A percentile compares a stretch with the other conserved stretches of the same genome.
phyloP scores from a whole-genome alignment of 2,888 invertebrate species.

The Idaea dimidiata region DNA sequence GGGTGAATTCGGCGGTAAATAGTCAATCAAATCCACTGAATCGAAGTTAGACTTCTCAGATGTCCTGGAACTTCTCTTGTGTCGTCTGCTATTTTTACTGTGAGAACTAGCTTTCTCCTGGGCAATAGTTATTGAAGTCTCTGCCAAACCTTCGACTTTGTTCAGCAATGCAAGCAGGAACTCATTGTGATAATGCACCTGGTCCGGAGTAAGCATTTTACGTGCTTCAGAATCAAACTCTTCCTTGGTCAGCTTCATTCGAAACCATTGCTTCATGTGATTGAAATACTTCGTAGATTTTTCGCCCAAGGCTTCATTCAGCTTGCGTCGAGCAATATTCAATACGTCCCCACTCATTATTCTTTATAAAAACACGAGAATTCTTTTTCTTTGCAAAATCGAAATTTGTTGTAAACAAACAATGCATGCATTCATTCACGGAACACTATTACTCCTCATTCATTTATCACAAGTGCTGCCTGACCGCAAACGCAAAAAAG shows the following conservation, averaged over 20 bases:
- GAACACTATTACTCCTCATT: no score
- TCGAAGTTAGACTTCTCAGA: constrained; percentile 83
- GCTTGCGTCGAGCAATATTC: constrained; percentile 81
- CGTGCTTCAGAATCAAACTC: constrained; percentile 91
- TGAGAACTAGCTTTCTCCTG: constrained; percentile 69
- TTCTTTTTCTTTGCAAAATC: background rate
- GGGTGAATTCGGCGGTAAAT: constrained; percentile 78
- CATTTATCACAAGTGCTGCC: no score
- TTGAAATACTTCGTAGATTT: constrained; percentile 86
- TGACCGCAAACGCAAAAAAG: no score
- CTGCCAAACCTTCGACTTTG: constrained; percentile 83
- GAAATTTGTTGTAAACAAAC: background rate
- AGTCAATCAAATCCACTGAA: constrained; percentile 81
- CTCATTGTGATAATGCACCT: constrained; percentile 91
- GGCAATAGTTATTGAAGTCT: constrained; percentile 64
- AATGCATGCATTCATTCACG: background rate
- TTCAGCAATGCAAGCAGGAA: constrained; percentile 90
- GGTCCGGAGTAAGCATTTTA: constrained; percentile 85
- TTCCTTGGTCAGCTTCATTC: constrained; percentile 87
- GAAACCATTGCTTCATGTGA: constrained; percentile 89
- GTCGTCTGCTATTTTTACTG: constrained; percentile 67
- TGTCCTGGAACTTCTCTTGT: constrained; percentile 78
- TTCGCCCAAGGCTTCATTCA: constrained; percentile 84
- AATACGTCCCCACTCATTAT: constrained; percentile 68
- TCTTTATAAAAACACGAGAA: background rate